Evolutionary conservation across 2,797 vertebrate genomes (phyloP).

Genomic region (Antrozous pallidus): DNA sequence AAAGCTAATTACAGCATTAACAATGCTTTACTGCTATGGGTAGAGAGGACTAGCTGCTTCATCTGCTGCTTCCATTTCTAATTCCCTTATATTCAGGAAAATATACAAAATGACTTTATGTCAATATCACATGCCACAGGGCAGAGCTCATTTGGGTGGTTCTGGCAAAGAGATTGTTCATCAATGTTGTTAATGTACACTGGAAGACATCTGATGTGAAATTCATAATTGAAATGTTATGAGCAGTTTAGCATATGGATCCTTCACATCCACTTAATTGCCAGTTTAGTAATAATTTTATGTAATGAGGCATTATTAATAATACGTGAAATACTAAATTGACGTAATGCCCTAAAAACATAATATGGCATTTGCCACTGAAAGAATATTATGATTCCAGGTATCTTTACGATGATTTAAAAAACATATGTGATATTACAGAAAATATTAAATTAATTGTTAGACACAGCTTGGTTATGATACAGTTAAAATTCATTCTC

Average conservation of each 20-base stretch:
- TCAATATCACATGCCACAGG: conserved; percentile 61
- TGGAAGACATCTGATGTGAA: conserved; percentile 83
- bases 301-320: conserved; percentile 88
- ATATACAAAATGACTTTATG: conserved; percentile 48
- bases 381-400: conserved; percentile 79
- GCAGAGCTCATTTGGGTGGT: conserved; percentile 69
- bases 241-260: conserved; percentile 86
- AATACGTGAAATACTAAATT: conserved; percentile 86
- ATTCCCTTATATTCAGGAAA: conserved; percentile 68
- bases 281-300: conserved; percentile 89
- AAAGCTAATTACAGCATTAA: not conserved
- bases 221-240: conserved; percentile 86
- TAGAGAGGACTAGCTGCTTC: not conserved
- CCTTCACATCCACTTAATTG: conserved; percentile 87
- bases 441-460: conserved; percentile 67
- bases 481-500: conserved; percentile 61
- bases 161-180: conserved; percentile 79
- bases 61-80: conserved; percentile 5
- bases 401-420: conserved; percentile 73
- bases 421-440: conserved; percentile 62
- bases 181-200: conserved; percentile 80
- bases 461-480: conserved; percentile 64
- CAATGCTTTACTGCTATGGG: not conserved
- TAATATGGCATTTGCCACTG: conserved; percentile 80
- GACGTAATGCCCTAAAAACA: conserved; percentile 82